These are phyloP conservation scores for Formica exsecta DNA, from an alignment of 1,140 invertebrate genomes.

Conservation along the genomic window DNA sequence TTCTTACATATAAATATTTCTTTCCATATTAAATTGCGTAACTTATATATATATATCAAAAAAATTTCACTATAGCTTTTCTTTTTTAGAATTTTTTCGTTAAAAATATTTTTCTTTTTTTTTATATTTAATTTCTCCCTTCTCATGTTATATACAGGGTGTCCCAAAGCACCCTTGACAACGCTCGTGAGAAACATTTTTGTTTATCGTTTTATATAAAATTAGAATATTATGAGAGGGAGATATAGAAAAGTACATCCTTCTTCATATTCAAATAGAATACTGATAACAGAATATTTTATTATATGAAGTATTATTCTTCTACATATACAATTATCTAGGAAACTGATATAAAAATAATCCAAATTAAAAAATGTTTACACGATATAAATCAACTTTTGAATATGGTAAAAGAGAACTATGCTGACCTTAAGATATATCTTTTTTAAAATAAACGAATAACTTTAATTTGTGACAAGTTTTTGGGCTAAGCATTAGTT, in stretches of 20 bases:
- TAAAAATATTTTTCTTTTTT: too few species aligned
- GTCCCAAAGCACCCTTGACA: too few species aligned
- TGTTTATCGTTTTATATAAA: neutral
- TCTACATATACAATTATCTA: neutral
- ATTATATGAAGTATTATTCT: neutral
- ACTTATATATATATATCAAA: too few species aligned
- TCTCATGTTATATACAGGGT: too few species aligned
- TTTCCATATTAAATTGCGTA: too few species aligned
- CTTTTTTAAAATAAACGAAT: neutral
- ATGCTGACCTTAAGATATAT: neutral
- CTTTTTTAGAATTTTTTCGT: too few species aligned
- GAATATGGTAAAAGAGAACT: neutral
- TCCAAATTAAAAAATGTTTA: neutral
- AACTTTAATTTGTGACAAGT: neutral
- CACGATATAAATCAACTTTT: neutral
- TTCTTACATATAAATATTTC: too few species aligned
- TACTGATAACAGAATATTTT: neutral
- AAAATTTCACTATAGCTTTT: too few species aligned
- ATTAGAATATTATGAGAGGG: neutral
- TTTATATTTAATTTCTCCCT: too few species aligned
- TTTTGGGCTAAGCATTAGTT: neutral
- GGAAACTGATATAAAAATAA: neutral
- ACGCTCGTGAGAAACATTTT: too few species aligned
- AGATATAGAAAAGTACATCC: neutral
- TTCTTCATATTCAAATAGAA: conserved; percentile 4